A percentile compares a stretch with the other conserved stretches of the same genome.
Conservation (phyloP, 2,797 vertebrate species). For the Rhabdophis nuchalis region DNA sequence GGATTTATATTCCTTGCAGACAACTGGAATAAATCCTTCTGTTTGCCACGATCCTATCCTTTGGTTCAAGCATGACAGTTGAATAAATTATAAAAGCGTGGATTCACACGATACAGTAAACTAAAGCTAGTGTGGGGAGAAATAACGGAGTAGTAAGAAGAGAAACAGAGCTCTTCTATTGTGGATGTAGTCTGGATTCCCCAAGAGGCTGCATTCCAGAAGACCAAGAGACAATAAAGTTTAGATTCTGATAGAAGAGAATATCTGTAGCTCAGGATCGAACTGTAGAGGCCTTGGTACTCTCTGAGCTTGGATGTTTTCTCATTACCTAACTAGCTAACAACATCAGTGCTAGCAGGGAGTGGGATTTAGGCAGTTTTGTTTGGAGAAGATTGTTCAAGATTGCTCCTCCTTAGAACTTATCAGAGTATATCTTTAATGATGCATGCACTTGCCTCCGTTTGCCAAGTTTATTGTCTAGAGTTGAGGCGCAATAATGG, state of each 20-base stretch:
- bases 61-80: not conserved
- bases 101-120: not conserved
- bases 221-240: not conserved
- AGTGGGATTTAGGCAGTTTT: not conserved
- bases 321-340: not conserved
- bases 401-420: not conserved
- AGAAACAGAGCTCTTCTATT: not conserved
- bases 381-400: not conserved
- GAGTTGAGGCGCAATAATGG: not conserved
- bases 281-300: not conserved
- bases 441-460: not conserved
- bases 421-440: not conserved
- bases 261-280: not conserved
- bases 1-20: too few relatives aligned
- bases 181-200: not conserved
- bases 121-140: not conserved
- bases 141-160: not conserved
- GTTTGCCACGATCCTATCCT: too few relatives aligned
- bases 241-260: not conserved
- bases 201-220: not conserved
- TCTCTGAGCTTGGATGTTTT: not conserved
- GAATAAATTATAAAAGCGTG: not conserved
- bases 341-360: not conserved
- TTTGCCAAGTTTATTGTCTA: not conserved
- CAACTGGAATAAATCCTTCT: too few relatives aligned